These are phyloP conservation scores for Clangula hyemalis DNA, from an alignment of 2,797 vertebrate species.

Conservation along the genomic window DNA sequence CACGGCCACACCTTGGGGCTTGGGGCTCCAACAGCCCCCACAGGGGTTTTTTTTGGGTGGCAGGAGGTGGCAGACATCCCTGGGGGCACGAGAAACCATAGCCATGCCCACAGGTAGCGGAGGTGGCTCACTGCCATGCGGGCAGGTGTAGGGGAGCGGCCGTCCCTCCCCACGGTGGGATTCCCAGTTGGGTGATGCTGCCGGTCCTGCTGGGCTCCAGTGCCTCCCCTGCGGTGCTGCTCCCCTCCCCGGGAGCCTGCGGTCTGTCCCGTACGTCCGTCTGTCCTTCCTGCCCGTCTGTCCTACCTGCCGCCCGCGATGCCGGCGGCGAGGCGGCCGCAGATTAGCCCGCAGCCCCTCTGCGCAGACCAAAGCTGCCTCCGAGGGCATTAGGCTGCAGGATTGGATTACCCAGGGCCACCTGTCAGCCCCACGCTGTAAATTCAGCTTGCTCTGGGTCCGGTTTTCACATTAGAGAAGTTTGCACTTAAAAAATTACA, in stretches of 20 bases:
- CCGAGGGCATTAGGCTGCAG: conserved; percentile 61
- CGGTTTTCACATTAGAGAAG: neutral
- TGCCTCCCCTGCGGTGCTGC: neutral
- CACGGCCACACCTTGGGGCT: rapidly evolving
- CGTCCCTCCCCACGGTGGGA: neutral
- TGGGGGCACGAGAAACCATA: neutral
- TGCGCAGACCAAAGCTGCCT: conserved; percentile 64
- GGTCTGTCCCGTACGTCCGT: rapidly evolving
- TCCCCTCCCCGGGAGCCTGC: neutral
- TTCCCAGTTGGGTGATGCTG: too few species aligned
- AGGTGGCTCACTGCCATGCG: neutral
- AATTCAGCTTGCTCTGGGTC: neutral
- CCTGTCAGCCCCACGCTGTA: conserved; percentile 60
- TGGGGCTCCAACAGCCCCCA: rapidly evolving
- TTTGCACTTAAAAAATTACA: neutral
- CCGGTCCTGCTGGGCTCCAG: neutral
- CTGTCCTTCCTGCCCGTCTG: neutral
- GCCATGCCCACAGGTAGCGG: neutral
- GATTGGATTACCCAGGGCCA: conserved; percentile 72
- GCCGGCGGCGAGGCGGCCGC: conserved; percentile 21
- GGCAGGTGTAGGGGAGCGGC: neutral
- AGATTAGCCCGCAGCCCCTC: conserved; percentile 66
- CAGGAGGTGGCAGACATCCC: neutral
- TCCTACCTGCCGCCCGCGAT: neutral
- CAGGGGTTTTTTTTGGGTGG: rapidly evolving